Evolutionary conservation across 2,113 vertebrate genomes (phyloP).

Genomic region (Tonatia bakeri): DNA sequence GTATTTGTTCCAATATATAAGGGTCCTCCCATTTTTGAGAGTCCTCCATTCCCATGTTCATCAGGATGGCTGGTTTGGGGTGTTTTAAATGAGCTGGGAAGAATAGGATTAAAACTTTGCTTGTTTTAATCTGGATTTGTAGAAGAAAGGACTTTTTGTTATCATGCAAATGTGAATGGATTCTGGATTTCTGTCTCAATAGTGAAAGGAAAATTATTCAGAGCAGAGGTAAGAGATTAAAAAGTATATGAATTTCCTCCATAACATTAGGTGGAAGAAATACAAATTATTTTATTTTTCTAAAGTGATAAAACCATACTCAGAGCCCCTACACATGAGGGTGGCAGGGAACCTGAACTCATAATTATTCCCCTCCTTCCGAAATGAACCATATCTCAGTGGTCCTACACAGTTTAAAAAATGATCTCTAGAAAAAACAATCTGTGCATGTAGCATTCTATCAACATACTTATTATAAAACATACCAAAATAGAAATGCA

Average conservation of each 20-base stretch:
- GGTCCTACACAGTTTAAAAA: conserved; percentile 10
- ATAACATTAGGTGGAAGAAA: not conserved
- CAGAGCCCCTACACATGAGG: not conserved
- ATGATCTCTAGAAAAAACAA: not conserved
- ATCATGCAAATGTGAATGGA: not conserved
- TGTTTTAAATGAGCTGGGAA: conserved; percentile 11
- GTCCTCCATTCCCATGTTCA: not conserved
- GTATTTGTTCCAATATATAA: not conserved
- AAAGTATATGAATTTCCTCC: not conserved
- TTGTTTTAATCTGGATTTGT: not conserved
- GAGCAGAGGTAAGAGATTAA: not conserved
- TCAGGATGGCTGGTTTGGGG: not conserved
- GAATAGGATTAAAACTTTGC: not conserved
- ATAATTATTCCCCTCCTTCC: not conserved
- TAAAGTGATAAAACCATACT: not conserved
- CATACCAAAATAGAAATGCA: not conserved
- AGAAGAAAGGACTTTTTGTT: not conserved
- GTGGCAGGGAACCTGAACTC: not conserved
- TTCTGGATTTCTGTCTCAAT: not conserved
- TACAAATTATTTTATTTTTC: not conserved
- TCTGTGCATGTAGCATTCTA: not conserved
- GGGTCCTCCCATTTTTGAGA: not conserved
- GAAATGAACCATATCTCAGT: not conserved
- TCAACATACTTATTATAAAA: not conserved
- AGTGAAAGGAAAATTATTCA: not conserved